These are phyloP conservation scores for Uropsilus gracilis DNA, from an alignment of 2,113 vertebrate species.

Conservation along the genomic window DNA sequence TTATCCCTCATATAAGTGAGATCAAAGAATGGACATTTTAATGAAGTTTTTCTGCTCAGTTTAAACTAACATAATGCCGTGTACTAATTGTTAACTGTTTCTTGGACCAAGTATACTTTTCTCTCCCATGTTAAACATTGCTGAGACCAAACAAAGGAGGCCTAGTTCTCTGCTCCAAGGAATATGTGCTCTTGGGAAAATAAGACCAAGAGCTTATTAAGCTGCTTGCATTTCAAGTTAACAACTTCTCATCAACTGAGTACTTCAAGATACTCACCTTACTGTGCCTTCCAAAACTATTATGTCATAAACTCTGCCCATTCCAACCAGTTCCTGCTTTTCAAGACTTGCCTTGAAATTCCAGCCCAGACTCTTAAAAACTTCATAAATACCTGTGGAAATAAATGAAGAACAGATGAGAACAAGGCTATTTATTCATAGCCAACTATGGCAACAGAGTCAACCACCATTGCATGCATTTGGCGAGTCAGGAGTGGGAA, in stretches of 20 bases:
- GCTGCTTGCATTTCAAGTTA: background rate
- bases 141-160: background rate
- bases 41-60: background rate
- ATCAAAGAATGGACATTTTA: no score
- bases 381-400: background rate
- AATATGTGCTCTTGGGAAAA: background rate
- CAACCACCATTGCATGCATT: background rate
- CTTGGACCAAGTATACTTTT: background rate
- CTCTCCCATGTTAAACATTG: background rate
- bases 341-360: conserved; percentile 46
- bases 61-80: background rate
- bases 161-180: background rate
- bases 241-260: background rate
- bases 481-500: background rate
- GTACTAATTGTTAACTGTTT: background rate
- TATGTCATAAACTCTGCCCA: background rate
- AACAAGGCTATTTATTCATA: background rate
- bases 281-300: background rate
- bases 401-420: background rate
- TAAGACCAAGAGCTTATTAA: background rate
- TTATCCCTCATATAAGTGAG: no score
- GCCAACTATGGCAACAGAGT: background rate
- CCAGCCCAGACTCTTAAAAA: background rate
- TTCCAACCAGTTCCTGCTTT: conserved; percentile 13
- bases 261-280: background rate